phyloP scores from a whole-genome alignment of 2,797 vertebrate genomes.

The Meriones psammophilus region DNA sequence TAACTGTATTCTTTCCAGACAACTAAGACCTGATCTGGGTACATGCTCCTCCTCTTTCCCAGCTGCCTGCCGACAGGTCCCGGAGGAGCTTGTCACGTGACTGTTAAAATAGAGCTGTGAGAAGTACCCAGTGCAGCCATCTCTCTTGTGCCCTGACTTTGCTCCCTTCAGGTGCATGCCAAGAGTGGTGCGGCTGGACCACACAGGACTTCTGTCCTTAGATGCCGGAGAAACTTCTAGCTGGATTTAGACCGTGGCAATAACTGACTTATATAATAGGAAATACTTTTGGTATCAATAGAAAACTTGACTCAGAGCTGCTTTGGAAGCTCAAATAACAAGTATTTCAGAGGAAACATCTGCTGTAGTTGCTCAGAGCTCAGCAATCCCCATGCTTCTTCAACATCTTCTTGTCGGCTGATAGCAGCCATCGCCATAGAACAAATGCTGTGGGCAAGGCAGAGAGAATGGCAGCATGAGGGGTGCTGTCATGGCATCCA shows the following conservation, averaged over 20 bases:
- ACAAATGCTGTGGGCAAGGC: neutral
- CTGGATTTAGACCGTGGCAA: neutral
- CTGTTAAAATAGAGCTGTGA: no score
- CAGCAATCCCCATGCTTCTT: conserved; percentile 6
- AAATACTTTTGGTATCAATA: conserved; percentile 16
- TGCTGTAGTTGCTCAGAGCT: neutral
- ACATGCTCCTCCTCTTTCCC: neutral
- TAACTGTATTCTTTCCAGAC: neutral
- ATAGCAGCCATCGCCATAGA: neutral
- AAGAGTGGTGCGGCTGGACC: no score
- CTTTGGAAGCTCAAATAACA: neutral
- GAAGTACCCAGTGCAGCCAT: neutral
- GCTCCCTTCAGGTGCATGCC: neutral
- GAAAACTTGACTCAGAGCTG: conserved; percentile 2
- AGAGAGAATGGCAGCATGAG: neutral
- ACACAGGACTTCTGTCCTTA: neutral
- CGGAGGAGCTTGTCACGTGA: neutral
- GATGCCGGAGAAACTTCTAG: neutral
- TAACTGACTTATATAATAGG: neutral
- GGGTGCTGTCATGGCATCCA: neutral
- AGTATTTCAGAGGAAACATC: neutral
- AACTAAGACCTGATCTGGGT: no score
- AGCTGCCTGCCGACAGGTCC: neutral
- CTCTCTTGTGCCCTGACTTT: neutral
- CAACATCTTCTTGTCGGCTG: neutral